These are phyloP conservation scores for Hydrolagus affinis DNA, from an alignment of 2,113 vertebrate genomes.

Conservation along the genomic window DNA sequence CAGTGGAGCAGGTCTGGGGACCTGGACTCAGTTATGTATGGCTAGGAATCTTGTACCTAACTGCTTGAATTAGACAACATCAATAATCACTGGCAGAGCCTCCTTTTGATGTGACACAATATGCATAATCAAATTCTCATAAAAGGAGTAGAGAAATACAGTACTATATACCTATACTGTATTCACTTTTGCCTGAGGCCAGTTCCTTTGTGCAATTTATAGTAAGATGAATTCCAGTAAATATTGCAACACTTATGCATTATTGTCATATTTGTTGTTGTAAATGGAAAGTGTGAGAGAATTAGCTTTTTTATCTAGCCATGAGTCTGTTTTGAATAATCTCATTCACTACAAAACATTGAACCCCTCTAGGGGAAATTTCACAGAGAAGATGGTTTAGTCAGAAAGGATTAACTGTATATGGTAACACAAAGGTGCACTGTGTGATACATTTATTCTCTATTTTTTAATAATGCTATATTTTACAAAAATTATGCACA, in stretches of 20 bases:
- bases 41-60: background rate
- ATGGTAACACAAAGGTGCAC: background rate
- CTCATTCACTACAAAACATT: background rate
- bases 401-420: background rate
- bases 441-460: too few species aligned
- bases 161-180: too few species aligned
- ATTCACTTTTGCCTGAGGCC: background rate
- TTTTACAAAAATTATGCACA: background rate
- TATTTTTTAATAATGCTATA: background rate
- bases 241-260: background rate
- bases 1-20: background rate
- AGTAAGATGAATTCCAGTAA: background rate
- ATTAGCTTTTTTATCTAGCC: background rate
- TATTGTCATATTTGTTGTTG: background rate
- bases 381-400: background rate
- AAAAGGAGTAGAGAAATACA: background rate
- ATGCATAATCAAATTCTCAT: background rate
- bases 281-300: slow-evolving; percentile 6
- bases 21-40: background rate
- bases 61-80: background rate
- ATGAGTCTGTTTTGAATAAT: background rate
- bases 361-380: background rate
- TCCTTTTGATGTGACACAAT: background rate
- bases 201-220: background rate
- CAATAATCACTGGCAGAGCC: background rate